A percentile compares a stretch with the other conserved stretches of the same genome.
Evolutionary conservation across 2,888 invertebrate species (phyloP).

Genomic region (Coelogynopora nodosa): DNA sequence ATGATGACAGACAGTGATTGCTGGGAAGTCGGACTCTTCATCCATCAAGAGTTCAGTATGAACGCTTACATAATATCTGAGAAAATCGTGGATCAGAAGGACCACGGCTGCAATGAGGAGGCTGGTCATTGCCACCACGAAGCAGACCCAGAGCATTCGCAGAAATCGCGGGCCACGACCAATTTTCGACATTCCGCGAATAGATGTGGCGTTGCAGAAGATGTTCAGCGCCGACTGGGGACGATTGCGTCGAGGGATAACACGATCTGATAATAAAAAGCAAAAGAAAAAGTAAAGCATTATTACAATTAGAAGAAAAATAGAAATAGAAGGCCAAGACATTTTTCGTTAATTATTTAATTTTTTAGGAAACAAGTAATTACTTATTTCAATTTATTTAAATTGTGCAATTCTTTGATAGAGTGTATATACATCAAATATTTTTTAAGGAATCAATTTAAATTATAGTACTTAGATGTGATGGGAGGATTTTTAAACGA

Average conservation of each 20-base stretch:
- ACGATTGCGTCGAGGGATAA: not conserved
- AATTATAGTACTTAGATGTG: too few relatives aligned
- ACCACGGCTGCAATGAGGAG: constrained; percentile 37
- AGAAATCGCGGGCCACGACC: constrained; percentile 28
- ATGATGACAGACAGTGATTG: constrained; percentile 46
- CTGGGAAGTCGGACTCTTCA: constrained; percentile 35
- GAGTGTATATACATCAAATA: too few relatives aligned
- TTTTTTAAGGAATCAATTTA: too few relatives aligned
- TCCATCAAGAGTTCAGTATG: constrained; percentile 34
- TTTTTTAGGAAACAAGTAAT: too few relatives aligned
- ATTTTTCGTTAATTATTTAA: too few relatives aligned
- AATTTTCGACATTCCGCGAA: constrained; percentile 46
- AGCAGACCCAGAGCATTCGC: constrained; percentile 40
- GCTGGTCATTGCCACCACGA: constrained; percentile 41
- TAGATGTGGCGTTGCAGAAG: constrained; percentile 44
- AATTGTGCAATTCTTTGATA: too few relatives aligned
- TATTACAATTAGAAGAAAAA: too few relatives aligned
- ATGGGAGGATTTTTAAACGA: too few relatives aligned
- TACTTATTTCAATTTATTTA: too few relatives aligned
- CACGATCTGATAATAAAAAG: not conserved
- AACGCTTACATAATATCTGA: constrained; percentile 45
- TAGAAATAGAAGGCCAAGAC: too few relatives aligned
- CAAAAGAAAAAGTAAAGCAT: not conserved
- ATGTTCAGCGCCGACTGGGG: not conserved
- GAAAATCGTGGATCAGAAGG: constrained; percentile 41